These are phyloP conservation scores for Leptopilina drosophilae DNA, from an alignment of 2,888 invertebrate genomes.

Conservation along the genomic window DNA sequence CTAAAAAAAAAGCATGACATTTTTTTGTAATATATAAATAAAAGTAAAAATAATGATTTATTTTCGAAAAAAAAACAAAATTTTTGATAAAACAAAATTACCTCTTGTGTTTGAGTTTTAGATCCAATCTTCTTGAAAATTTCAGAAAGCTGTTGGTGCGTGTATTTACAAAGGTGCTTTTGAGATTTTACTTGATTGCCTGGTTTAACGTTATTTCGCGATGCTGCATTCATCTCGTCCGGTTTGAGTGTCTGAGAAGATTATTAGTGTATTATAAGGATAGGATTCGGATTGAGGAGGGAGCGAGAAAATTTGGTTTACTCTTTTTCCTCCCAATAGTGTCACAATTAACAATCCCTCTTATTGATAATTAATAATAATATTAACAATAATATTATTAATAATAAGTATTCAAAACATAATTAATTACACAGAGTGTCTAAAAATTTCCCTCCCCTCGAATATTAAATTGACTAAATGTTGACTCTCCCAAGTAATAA, in stretches of 20 bases:
- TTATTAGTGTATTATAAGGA: constrained; percentile 28
- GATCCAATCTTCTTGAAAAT: constrained; percentile 95
- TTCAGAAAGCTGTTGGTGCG: constrained; percentile 91
- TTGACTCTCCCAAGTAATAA: too few relatives aligned
- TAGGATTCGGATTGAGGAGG: too few relatives aligned
- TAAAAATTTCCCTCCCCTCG: too few relatives aligned
- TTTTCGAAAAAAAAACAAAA: background rate
- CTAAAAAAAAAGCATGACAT: constrained; percentile 72
- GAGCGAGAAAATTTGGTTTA: too few relatives aligned
- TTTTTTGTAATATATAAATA: background rate
- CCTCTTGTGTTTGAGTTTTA: constrained; percentile 87
- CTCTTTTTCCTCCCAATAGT: too few relatives aligned
- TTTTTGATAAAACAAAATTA: constrained; percentile 53
- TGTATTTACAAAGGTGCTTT: constrained; percentile 84
- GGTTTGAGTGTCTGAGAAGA: constrained; percentile 77
- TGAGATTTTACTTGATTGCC: constrained; percentile 71
- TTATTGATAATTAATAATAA: too few relatives aligned
- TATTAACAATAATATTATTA: too few relatives aligned
- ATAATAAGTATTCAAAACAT: too few relatives aligned
- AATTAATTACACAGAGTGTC: too few relatives aligned
- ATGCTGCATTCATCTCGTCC: constrained; percentile 74
- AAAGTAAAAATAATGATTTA: background rate
- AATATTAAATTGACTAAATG: too few relatives aligned
- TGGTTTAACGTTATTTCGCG: constrained; percentile 65
- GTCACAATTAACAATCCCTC: too few relatives aligned